These are phyloP conservation scores for Chrosomus eos DNA, from an alignment of 2,797 vertebrate genomes.

Conservation along the genomic window DNA sequence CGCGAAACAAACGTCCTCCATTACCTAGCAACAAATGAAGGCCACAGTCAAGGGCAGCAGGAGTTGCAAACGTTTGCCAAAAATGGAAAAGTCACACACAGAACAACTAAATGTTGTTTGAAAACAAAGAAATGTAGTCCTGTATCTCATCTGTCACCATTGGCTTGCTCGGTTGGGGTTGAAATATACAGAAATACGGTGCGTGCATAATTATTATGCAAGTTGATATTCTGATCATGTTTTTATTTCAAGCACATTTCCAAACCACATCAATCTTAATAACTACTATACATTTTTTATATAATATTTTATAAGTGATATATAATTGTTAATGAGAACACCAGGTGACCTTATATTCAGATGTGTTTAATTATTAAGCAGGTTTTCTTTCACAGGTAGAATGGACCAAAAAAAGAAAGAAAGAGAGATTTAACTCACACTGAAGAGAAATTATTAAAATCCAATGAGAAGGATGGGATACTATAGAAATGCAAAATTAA, in stretches of 20 bases:
- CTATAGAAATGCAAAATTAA: background rate
- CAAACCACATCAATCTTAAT: background rate
- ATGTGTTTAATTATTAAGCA: background rate
- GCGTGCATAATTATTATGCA: background rate
- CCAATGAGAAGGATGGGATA: fast-evolving
- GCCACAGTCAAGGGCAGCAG: background rate
- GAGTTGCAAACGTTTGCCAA: background rate
- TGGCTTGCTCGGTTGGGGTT: background rate
- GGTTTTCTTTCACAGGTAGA: background rate
- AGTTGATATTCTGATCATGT: background rate
- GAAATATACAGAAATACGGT: background rate
- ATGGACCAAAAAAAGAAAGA: background rate
- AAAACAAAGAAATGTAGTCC: background rate
- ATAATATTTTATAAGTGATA: background rate
- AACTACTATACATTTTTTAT: background rate
- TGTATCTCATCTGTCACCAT: background rate
- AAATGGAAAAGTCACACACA: background rate
- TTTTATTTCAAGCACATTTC: background rate
- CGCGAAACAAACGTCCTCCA: slow-evolving; percentile 68
- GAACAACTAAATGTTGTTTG: background rate
- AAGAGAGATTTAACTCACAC: background rate
- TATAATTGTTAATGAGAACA: background rate
- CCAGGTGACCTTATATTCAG: background rate
- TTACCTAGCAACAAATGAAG: slow-evolving; percentile 60
- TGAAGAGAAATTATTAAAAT: background rate